These are phyloP conservation scores for Electrona antarctica DNA, from an alignment of 2,113 vertebrate species.

Conservation along the genomic window DNA sequence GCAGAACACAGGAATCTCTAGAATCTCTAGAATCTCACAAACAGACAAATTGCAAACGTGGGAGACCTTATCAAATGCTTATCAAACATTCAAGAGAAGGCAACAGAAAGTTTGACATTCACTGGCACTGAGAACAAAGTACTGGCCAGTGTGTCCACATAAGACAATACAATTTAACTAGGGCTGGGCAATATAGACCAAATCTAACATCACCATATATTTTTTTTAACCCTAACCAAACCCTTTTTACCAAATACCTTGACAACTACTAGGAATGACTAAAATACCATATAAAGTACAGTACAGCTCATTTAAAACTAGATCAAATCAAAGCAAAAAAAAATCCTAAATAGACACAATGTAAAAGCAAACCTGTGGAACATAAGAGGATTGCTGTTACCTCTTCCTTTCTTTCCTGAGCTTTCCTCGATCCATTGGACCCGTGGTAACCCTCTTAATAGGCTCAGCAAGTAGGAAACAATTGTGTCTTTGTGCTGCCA, in stretches of 20 bases:
- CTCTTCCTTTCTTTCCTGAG: conserved; percentile 87
- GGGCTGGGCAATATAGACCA: neutral
- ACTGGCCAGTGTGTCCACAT: neutral
- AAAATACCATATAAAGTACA: neutral
- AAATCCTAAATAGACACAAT: neutral
- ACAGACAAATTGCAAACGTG: neutral
- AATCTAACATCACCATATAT: neutral
- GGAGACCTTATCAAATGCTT: neutral
- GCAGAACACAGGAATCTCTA: neutral
- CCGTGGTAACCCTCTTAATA: conserved; percentile 90
- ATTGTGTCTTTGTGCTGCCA: conserved; percentile 91
- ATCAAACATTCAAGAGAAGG: neutral
- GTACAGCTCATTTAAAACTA: neutral
- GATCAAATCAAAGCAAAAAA: neutral
- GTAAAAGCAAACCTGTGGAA: conserved; percentile 19
- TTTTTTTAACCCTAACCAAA: too few relatives aligned
- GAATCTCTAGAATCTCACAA: neutral
- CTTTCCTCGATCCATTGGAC: conserved; percentile 97
- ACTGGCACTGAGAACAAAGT: neutral
- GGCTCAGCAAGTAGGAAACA: conserved; percentile 90
- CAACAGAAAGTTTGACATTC: neutral
- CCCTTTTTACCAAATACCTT: neutral
- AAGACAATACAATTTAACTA: neutral
- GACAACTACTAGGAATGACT: neutral
- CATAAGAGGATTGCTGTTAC: conserved; percentile 75